Percentiles rank a stretch among this genome's conserved stretches.
These are phyloP conservation scores for Stenodera caucasica DNA, from an alignment of 2,888 invertebrate genomes.

Conservation along the genomic window DNA sequence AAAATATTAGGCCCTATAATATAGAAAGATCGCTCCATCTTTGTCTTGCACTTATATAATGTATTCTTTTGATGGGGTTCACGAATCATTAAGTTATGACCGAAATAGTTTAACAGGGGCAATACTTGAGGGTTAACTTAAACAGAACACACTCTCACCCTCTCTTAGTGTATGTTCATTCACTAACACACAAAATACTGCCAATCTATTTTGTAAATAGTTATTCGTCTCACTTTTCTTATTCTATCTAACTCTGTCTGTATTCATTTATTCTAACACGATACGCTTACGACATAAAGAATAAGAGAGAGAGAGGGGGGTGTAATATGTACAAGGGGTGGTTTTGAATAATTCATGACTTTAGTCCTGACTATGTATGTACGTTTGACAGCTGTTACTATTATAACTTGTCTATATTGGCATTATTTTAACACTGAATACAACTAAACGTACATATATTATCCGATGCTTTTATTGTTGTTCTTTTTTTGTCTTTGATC, in stretches of 20 bases:
- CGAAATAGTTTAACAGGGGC: slow-evolving; percentile 47
- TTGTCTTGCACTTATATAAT: slow-evolving; percentile 31
- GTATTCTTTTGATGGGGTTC: slow-evolving; percentile 48
- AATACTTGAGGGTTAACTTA: slow-evolving; percentile 26
- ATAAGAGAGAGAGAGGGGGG: slow-evolving; percentile 33
- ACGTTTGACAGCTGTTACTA: slow-evolving; percentile 46
- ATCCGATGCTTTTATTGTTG: neutral
- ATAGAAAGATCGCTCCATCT: neutral
- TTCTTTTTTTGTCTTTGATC: neutral
- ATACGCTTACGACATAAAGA: slow-evolving; percentile 47
- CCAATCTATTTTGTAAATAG: slow-evolving; percentile 39
- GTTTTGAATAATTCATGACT: slow-evolving; percentile 49
- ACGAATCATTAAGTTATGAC: slow-evolving; percentile 51
- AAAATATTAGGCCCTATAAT: slow-evolving; percentile 25
- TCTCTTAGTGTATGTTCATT: neutral
- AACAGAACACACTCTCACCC: neutral
- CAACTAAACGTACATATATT: neutral
- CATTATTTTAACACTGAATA: slow-evolving; percentile 39
- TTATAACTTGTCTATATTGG: slow-evolving; percentile 43
- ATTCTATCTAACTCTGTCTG: slow-evolving; percentile 9
- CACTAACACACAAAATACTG: slow-evolving; percentile 23
- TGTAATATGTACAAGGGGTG: slow-evolving; percentile 48
- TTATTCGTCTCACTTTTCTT: slow-evolving; percentile 21
- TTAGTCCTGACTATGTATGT: slow-evolving; percentile 17
- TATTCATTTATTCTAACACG: slow-evolving; percentile 45